Evolutionary conservation across 2,113 vertebrate genomes (phyloP).

Genomic region (Heterotilapia buettikoferi): DNA sequence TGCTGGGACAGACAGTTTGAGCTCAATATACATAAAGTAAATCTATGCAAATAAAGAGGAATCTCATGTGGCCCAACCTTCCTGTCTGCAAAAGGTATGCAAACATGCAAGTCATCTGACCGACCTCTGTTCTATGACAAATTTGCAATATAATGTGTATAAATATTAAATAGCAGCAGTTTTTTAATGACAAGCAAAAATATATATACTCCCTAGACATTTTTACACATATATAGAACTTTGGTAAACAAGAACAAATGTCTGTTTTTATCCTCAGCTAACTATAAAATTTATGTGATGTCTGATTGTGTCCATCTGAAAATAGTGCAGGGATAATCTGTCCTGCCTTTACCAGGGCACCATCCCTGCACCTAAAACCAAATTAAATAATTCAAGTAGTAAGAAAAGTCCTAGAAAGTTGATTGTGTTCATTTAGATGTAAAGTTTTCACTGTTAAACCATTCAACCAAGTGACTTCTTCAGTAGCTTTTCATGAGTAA

Average conservation of each 20-base stretch:
- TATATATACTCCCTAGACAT: not conserved
- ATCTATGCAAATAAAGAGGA: conserved; percentile 19
- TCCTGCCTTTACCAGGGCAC: not conserved
- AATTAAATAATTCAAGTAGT: not conserved
- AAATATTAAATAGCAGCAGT: not conserved
- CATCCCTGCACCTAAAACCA: not conserved
- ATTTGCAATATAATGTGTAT: not conserved
- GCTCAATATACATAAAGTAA: not conserved
- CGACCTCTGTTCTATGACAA: not conserved
- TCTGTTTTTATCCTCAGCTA: not conserved
- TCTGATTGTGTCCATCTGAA: not conserved
- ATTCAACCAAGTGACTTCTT: not conserved
- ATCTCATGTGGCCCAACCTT: not conserved
- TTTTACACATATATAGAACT: not conserved
- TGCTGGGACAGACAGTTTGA: not conserved
- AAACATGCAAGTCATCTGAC: not conserved
- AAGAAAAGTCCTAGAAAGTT: too few relatives aligned
- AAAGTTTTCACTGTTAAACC: not conserved
- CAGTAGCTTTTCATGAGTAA: not conserved
- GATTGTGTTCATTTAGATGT: too few relatives aligned
- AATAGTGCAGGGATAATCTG: not conserved
- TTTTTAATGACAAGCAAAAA: not conserved
- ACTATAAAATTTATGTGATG: not conserved
- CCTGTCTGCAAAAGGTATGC: not conserved
- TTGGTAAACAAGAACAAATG: not conserved